Percentiles rank a stretch among this genome's conserved stretches.
phyloP scores from a whole-genome alignment of 2,797 vertebrate species.

The Lithobates pipiens region DNA sequence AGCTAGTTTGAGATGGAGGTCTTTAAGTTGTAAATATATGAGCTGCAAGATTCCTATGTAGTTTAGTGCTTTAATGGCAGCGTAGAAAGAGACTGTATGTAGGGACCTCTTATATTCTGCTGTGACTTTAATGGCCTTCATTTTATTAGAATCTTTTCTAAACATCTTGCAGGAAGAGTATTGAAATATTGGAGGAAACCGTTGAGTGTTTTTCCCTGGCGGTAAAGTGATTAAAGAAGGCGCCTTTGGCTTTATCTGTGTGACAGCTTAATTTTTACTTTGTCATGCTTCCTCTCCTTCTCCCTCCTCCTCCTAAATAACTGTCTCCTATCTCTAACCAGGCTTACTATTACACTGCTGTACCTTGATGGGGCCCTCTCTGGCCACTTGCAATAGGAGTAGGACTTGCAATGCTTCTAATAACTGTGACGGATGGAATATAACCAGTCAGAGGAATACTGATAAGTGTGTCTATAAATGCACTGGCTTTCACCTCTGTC shows the following conservation, averaged over 20 bases:
- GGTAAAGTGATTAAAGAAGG: constrained; percentile 17
- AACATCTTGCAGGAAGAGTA: not conserved
- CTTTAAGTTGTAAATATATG: not conserved
- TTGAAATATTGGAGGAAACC: constrained; percentile 18
- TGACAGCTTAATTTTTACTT: constrained; percentile 42
- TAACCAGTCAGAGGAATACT: too few relatives aligned
- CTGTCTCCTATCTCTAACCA: constrained; percentile 43
- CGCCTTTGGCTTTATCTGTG: constrained; percentile 42
- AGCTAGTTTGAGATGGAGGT: too few relatives aligned
- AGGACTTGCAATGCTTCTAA: too few relatives aligned
- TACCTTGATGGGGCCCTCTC: constrained; percentile 27
- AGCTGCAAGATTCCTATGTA: not conserved
- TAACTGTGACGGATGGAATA: too few relatives aligned
- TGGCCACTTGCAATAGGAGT: not conserved
- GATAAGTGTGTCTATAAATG: too few relatives aligned
- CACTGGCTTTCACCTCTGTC: too few relatives aligned
- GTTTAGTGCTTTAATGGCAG: not conserved
- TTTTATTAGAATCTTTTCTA: not conserved
- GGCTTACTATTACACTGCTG: constrained; percentile 22
- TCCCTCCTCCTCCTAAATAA: constrained; percentile 45
- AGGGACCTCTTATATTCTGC: not conserved
- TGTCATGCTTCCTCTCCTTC: constrained; percentile 57
- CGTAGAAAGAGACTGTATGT: not conserved
- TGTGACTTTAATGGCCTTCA: not conserved
- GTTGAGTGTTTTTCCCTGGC: not conserved